Evolutionary conservation across 2,113 vertebrate genomes (phyloP).

Genomic region (Myrmophylax atrothorax): DNA sequence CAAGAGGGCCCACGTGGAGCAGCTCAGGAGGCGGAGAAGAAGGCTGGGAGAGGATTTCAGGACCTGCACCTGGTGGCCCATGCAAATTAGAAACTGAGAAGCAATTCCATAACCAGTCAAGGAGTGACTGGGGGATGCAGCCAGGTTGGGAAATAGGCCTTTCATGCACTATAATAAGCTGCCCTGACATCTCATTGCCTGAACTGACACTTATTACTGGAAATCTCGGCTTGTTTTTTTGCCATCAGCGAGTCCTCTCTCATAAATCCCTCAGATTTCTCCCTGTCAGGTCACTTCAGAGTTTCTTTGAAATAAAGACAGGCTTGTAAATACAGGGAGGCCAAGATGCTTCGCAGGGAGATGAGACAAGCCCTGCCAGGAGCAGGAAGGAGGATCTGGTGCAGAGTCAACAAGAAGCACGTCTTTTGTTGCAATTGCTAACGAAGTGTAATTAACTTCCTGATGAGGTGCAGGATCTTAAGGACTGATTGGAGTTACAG

Average conservation of each 20-base stretch:
- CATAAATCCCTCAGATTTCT: constrained; percentile 22
- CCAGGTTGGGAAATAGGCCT: not conserved
- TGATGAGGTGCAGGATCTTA: constrained; percentile 61
- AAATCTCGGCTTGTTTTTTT: not conserved
- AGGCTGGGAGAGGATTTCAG: not conserved
- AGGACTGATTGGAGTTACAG: constrained; percentile 40
- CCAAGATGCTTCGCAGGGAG: not conserved
- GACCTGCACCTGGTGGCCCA: not conserved
- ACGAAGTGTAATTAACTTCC: constrained; percentile 60
- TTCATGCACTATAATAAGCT: not conserved
- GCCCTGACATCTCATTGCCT: not conserved
- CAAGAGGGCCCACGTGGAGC: rapidly evolving
- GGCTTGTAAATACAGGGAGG: constrained; percentile 18
- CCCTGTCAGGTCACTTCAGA: constrained; percentile 19
- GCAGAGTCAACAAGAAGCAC: constrained; percentile 39
- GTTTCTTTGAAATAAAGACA: constrained; percentile 40
- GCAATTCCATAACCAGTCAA: not conserved
- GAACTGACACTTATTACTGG: not conserved
- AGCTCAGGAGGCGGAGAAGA: not conserved
- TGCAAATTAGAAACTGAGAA: not conserved
- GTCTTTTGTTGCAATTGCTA: constrained; percentile 49
- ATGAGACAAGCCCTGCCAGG: not conserved
- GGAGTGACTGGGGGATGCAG: not conserved
- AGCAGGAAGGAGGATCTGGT: not conserved
- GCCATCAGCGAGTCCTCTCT: not conserved